Evolutionary conservation across 2,888 invertebrate genomes (phyloP).

Genomic region (Bedellia somnulentella): DNA sequence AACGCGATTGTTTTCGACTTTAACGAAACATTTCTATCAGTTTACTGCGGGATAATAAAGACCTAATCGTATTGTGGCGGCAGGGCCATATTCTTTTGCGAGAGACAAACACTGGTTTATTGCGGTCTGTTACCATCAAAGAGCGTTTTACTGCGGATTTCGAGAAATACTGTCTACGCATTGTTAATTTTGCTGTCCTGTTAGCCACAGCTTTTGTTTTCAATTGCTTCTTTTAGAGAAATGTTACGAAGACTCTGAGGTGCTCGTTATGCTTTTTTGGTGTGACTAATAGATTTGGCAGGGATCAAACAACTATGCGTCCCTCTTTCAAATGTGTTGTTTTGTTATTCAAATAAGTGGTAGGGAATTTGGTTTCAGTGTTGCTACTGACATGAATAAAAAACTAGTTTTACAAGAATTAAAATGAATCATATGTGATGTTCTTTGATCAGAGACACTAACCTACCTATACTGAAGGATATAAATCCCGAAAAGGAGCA

Average conservation of each 20-base stretch:
- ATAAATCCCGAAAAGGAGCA: too few relatives aligned
- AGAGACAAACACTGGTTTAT: conserved; percentile 25
- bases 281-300: conserved; percentile 1
- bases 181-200: conserved; percentile 22
- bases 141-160: conserved; percentile 21
- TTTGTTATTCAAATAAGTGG: not conserved
- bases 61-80: too few relatives aligned
- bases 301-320: not conserved
- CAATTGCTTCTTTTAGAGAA: conserved; percentile 1
- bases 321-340: not conserved
- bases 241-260: not conserved
- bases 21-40: conserved; percentile 26
- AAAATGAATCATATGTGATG: too few relatives aligned
- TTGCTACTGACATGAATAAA: too few relatives aligned
- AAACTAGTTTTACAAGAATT: too few relatives aligned
- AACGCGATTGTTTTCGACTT: conserved; percentile 18
- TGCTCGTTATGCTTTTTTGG: not conserved
- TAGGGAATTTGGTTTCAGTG: too few relatives aligned
- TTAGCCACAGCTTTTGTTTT: not conserved
- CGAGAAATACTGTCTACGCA: conserved; percentile 21
- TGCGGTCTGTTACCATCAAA: conserved; percentile 19
- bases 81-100: too few relatives aligned
- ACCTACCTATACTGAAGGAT: too few relatives aligned
- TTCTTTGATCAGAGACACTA: too few relatives aligned
- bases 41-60: too few relatives aligned